Conservation (phyloP, 2,888 invertebrate species). For the Metalampra italica region DNA sequence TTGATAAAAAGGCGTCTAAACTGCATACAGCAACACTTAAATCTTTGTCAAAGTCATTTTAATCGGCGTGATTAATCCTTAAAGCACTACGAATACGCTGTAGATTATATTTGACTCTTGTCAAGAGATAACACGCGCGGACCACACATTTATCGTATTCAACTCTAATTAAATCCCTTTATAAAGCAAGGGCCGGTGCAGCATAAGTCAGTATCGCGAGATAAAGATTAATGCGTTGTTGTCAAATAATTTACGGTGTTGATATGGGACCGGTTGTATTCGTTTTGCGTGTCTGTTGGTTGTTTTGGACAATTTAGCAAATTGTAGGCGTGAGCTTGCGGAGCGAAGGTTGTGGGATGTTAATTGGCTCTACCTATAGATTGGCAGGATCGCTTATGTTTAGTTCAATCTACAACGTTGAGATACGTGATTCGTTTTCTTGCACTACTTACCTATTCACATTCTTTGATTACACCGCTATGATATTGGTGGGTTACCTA, state of each 20-base stretch:
- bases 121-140: constrained; percentile 51
- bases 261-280: constrained; percentile 38
- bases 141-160: constrained; percentile 66
- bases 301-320: constrained; percentile 17
- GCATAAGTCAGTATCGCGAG: constrained; percentile 43
- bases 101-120: constrained; percentile 55
- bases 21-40: constrained; percentile 14
- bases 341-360: constrained; percentile 4
- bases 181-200: constrained; percentile 28
- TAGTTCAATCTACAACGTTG: neutral
- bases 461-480: too few relatives aligned
- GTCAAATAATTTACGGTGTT: constrained; percentile 69
- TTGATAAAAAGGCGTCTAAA: constrained; percentile 2
- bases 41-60: constrained; percentile 38
- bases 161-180: constrained; percentile 53
- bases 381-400: neutral
- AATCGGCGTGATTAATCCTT: constrained; percentile 44
- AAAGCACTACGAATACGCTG: constrained; percentile 49
- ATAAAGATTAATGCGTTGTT: constrained; percentile 68
- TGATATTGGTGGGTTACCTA: too few relatives aligned
- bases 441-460: too few relatives aligned
- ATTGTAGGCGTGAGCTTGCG: constrained; percentile 11
- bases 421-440: too few relatives aligned
- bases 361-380: neutral
- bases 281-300: constrained; percentile 25